Evolutionary conservation across 2,113 vertebrate species (phyloP).

Genomic region (Megatriorchis doriae): DNA sequence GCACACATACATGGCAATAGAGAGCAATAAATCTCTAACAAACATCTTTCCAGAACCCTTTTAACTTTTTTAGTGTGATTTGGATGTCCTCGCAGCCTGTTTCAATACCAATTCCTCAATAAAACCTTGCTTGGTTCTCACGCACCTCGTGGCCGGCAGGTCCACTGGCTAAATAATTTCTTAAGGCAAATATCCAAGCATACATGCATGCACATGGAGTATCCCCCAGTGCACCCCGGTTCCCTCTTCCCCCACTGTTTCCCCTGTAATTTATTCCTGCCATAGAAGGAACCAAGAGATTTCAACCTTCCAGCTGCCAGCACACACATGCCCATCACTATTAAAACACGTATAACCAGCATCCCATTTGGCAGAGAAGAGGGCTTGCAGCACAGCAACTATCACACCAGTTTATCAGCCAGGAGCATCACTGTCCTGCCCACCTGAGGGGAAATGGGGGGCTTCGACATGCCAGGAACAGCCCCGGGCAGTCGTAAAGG

Average conservation of each 20-base stretch:
- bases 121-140: neutral
- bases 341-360: neutral
- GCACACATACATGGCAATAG: neutral
- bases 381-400: too few relatives aligned
- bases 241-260: neutral
- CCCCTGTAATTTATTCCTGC: neutral
- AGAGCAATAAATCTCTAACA: neutral
- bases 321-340: neutral
- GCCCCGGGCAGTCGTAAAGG: neutral
- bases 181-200: too few relatives aligned
- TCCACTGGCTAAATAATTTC: too few relatives aligned
- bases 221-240: accelerated
- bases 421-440: neutral
- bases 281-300: neutral
- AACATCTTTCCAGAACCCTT: neutral
- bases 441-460: neutral
- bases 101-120: neutral
- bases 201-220: accelerated
- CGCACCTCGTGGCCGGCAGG: accelerated
- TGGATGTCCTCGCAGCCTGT: accelerated
- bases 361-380: too few relatives aligned
- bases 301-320: neutral
- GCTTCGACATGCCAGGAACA: neutral
- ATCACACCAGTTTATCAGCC: neutral
- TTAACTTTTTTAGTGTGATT: neutral